Percentiles rank a stretch among this genome's conserved stretches.
Conservation (phyloP, 1,140 invertebrate genomes). For the Anagrus nilaparvatae region DNA sequence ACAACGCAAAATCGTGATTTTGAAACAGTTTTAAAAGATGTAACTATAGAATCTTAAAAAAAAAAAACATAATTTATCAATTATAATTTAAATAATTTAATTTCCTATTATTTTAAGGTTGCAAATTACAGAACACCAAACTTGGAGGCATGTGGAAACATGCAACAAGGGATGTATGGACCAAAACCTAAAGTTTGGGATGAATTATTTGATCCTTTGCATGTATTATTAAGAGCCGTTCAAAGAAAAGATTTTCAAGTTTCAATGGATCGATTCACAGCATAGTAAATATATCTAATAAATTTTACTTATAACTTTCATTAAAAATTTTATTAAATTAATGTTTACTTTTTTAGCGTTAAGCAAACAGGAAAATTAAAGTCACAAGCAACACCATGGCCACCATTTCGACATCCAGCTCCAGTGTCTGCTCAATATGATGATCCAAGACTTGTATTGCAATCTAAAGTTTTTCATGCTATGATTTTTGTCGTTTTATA, state of each 20-base stretch:
- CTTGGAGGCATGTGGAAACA: slow-evolving; percentile 67
- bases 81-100: slow-evolving; percentile 1
- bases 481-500: slow-evolving; percentile 75
- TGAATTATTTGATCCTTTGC: slow-evolving; percentile 86
- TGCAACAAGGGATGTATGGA: slow-evolving; percentile 91
- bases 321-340: not conserved
- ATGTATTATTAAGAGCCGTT: slow-evolving; percentile 80
- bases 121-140: slow-evolving; percentile 70
- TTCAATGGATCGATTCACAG: slow-evolving; percentile 81
- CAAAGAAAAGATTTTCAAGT: slow-evolving; percentile 88
- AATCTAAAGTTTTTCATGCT: slow-evolving; percentile 74
- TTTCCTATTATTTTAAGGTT: slow-evolving; percentile 39
- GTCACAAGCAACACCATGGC: slow-evolving; percentile 61
- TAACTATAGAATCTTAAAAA: slow-evolving; percentile 24
- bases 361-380: slow-evolving; percentile 57
- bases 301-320: slow-evolving; percentile 2
- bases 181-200: slow-evolving; percentile 85
- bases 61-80: not conserved
- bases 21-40: slow-evolving; percentile 70
- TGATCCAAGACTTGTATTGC: slow-evolving; percentile 60
- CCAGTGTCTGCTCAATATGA: slow-evolving; percentile 55
- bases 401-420: slow-evolving; percentile 66
- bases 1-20: slow-evolving; percentile 84
- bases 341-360: slow-evolving; percentile 39
- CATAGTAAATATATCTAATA: slow-evolving; percentile 55